These are phyloP conservation scores for Keiferia lycopersicella DNA, from an alignment of 2,888 invertebrate genomes.

Conservation along the genomic window DNA sequence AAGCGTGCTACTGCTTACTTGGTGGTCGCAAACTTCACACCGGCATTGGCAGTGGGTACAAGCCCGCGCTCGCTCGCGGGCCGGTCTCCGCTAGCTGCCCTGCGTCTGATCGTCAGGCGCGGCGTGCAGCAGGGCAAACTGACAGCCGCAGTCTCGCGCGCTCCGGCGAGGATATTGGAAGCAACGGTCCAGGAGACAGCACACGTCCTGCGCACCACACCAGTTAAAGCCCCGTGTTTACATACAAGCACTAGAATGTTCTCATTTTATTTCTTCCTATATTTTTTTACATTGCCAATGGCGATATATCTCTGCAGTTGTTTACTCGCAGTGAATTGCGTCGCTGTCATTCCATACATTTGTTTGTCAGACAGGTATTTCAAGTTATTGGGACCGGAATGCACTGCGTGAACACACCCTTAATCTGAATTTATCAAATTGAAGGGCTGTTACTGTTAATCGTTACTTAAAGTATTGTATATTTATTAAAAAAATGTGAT, in stretches of 20 bases:
- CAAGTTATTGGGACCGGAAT: not conserved
- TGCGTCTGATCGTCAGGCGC: conserved; percentile 84
- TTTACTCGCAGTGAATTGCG: no score
- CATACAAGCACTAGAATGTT: conserved; percentile 22
- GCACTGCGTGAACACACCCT: no score
- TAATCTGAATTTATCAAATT: no score
- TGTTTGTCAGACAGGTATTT: not conserved
- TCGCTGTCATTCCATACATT: no score
- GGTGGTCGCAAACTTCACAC: conserved; percentile 75
- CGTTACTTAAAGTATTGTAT: no score
- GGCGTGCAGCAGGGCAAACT: conserved; percentile 93
- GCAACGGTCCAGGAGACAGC: conserved; percentile 94
- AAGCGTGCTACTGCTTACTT: conserved; percentile 73
- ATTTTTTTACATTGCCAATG: no score
- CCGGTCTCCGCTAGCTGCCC: conserved; percentile 81
- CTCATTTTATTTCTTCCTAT: not conserved
- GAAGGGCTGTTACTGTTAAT: no score
- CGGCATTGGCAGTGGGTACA: conserved; percentile 75
- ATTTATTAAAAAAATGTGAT: not conserved
- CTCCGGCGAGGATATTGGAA: conserved; percentile 91
- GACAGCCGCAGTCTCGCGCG: conserved; percentile 93
- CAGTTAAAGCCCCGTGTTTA: conserved; percentile 50
- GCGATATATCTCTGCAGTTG: no score
- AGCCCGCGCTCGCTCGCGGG: conserved; percentile 75
- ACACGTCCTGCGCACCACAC: conserved; percentile 86